Conservation (phyloP, 2,797 vertebrate genomes). For the Champsocephalus gunnari region DNA sequence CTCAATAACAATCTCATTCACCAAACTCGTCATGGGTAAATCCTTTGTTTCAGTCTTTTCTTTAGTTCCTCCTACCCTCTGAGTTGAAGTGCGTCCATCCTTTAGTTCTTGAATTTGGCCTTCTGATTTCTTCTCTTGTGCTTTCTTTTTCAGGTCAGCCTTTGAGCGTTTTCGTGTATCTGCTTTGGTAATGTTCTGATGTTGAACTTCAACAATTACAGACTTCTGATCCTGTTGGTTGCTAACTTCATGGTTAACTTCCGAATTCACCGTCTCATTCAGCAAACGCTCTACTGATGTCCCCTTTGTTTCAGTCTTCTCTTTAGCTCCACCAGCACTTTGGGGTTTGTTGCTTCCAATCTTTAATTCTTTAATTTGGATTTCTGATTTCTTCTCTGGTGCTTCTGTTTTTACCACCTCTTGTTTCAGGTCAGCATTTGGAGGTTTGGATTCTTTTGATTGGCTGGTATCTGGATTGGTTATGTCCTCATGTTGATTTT, state of each 20-base stretch:
- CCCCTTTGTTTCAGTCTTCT: conserved; percentile 11
- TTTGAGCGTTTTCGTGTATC: not conserved
- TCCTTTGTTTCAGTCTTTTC: conserved; percentile 17
- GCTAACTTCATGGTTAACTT: not conserved
- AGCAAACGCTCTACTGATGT: not conserved
- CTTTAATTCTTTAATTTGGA: not conserved
- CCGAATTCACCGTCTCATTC: not conserved
- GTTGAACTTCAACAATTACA: not conserved
- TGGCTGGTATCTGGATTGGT: not conserved
- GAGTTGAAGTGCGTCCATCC: not conserved
- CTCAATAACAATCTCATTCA: not conserved
- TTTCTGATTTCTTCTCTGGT: not conserved
- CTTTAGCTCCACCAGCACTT: not conserved
- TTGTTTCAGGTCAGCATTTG: not conserved
- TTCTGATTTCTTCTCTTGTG: not conserved
- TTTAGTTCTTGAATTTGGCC: not conserved
- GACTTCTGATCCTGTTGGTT: conserved; percentile 24
- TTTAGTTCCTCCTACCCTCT: not conserved
- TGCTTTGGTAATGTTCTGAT: conserved; percentile 4
- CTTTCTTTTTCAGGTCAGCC: too few species aligned
- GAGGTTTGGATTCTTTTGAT: not conserved
- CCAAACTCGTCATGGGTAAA: not conserved
- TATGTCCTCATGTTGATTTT: not conserved
- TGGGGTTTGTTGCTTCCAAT: not conserved
- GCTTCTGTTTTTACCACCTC: not conserved